A percentile compares a stretch with the other conserved stretches of the same genome.
Conservation (phyloP, 2,797 vertebrate genomes). For the Gymnopithys bicolor region DNA sequence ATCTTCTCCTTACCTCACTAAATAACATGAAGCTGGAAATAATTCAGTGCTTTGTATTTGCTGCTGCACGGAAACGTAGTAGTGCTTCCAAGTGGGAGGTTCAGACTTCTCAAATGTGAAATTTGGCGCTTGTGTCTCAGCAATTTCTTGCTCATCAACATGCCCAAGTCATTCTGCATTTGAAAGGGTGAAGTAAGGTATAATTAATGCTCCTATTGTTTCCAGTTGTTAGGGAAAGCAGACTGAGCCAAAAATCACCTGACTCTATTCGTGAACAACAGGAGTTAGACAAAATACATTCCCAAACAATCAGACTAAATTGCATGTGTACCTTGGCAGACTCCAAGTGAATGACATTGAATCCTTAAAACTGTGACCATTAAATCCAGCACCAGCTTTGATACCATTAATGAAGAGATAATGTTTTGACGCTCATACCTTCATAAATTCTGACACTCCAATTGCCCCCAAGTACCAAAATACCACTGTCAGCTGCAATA, state of each 20-base stretch:
- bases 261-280: constrained; percentile 18
- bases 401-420: constrained; percentile 44
- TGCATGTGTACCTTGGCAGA: constrained; percentile 22
- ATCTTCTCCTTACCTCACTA: background rate
- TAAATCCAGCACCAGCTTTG: constrained; percentile 22
- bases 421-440: background rate
- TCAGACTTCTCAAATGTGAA: background rate
- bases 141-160: background rate
- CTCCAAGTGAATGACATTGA: constrained; percentile 37
- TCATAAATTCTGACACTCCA: constrained; percentile 14
- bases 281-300: constrained; percentile 40
- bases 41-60: background rate
- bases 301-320: constrained; percentile 52
- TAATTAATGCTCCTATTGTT: constrained; percentile 1
- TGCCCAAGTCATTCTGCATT: background rate
- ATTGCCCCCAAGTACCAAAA: background rate
- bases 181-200: constrained; percentile 27
- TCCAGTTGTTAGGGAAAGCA: constrained; percentile 1
- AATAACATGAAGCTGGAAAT: constrained; percentile 13
- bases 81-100: constrained; percentile 20
- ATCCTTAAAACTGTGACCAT: constrained; percentile 31
- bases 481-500: background rate
- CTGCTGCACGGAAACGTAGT: background rate
- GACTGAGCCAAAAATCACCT: constrained; percentile 5
- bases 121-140: background rate